These are phyloP conservation scores for Antitype chi DNA, from an alignment of 2,888 invertebrate genomes.

Conservation along the genomic window DNA sequence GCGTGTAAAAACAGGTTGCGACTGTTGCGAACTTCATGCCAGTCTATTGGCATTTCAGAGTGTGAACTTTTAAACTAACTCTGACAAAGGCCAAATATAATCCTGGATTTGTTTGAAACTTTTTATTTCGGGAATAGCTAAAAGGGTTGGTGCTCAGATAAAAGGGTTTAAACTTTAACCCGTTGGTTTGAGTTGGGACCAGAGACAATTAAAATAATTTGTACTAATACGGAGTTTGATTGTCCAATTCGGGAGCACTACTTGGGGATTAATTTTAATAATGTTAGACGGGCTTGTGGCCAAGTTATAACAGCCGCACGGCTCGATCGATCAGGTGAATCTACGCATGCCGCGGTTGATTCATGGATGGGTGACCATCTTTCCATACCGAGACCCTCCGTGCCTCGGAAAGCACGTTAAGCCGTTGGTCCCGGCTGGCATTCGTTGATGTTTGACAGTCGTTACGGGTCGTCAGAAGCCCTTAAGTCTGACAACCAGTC, in stretches of 20 bases:
- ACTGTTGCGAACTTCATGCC: conserved; percentile 12
- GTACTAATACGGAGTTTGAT: neutral
- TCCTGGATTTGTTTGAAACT: neutral
- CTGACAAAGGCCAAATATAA: conserved; percentile 24
- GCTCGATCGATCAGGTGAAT: no score
- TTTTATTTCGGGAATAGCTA: conserved; percentile 31
- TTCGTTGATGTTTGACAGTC: no score
- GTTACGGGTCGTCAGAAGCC: no score
- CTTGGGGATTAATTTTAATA: conserved; percentile 2
- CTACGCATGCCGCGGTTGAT: no score
- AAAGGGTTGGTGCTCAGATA: conserved; percentile 11
- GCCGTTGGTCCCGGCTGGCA: no score
- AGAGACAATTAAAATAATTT: neutral
- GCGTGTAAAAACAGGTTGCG: conserved; percentile 13
- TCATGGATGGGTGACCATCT: no score
- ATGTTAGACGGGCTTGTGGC: no score
- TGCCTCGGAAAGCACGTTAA: no score
- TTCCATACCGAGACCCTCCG: no score
- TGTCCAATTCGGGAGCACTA: neutral
- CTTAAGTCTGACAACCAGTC: no score
- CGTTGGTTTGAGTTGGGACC: conserved; percentile 6
- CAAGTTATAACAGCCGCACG: no score
- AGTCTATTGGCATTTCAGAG: conserved; percentile 36
- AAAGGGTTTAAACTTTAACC: conserved; percentile 21
- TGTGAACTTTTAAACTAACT: conserved; percentile 28